A percentile compares a stretch with the other conserved stretches of the same genome.
These are phyloP conservation scores for Apeltes quadracus DNA, from an alignment of 2,113 vertebrate species.

Conservation along the genomic window DNA sequence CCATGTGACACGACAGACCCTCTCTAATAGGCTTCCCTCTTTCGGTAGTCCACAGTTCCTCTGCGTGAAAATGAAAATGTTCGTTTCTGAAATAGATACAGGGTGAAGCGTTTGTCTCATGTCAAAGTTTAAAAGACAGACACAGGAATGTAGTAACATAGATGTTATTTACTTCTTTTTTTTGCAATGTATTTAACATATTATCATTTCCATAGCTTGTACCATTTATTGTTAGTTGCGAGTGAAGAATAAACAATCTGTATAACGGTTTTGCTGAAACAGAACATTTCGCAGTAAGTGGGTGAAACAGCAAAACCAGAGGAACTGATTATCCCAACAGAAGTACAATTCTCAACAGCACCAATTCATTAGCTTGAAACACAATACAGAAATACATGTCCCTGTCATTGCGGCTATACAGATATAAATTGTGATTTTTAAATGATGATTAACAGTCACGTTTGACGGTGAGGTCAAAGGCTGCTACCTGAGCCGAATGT, in stretches of 20 bases:
- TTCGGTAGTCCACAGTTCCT: conserved; percentile 68
- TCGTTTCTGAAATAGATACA: conserved; percentile 21
- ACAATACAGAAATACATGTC: conserved; percentile 71
- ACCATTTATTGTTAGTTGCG: conserved; percentile 65
- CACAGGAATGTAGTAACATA: conserved; percentile 53
- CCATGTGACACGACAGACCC: conserved; percentile 40
- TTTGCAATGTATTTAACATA: conserved; percentile 66
- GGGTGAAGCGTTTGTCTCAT: conserved; percentile 16
- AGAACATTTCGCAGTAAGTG: conserved; percentile 43
- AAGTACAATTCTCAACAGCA: conserved; percentile 57
- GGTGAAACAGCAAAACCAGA: conserved; percentile 41
- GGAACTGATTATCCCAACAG: conserved; percentile 34
- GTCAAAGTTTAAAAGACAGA: conserved; percentile 8
- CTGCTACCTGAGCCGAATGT: conserved; percentile 66
- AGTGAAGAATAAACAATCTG: conserved; percentile 68
- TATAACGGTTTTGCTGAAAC: conserved; percentile 31
- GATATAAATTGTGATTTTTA: conserved; percentile 72
- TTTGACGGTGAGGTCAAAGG: conserved; percentile 48
- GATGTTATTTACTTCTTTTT: conserved; percentile 73
- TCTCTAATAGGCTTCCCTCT: conserved; percentile 13
- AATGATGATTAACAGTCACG: conserved; percentile 76
- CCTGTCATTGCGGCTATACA: conserved; percentile 66
- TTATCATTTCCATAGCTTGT: conserved; percentile 66
- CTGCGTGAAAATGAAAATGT: conserved; percentile 67
- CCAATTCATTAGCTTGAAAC: conserved; percentile 63